Base-by-base conservation (phyloP, 1,140 invertebrate genomes). In the Phenacoccus solenopsis region DNA sequence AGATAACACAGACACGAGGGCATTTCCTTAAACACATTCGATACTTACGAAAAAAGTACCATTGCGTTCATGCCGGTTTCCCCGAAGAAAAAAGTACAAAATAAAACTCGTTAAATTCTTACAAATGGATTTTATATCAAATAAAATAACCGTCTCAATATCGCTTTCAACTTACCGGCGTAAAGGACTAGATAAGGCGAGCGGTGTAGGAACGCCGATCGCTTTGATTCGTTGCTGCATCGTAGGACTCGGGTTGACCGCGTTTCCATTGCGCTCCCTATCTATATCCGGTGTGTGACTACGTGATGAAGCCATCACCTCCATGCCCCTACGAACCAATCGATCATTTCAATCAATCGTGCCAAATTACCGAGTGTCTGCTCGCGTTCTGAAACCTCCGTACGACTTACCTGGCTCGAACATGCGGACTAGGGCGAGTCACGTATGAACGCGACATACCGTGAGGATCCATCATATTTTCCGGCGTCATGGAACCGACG, bases 211-310 rank as follows among this genome's bases (percentile, higher is more conserved):
- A 73, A 93, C 90, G 57, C 91, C 91, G 35, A 93, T 84, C 70
- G 89, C 89, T 80, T 93, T 92, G 74, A 93, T 92, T 75, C 91
- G 83, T 78, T 93, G 91, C 78, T 93, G 90, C 86, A 93, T 90
- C 28, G 90, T 93, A 30, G 91, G 91, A 76, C 88, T 90, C 2
- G 88, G 87, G 32, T 79, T 79, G 16, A 59, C 49, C 9, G 70
- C 59, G 70, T 79, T 78, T 67, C 80, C 79, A 67, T 76, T 76
- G 70, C 77, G 74, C 68, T 76, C 77, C 75, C 85, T 75, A 74
- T 73, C 87, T 81, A 72, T 84, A 84, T 89, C 88, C 2, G 86
- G 86, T 70, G 87, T 89, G 72, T 86, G 87, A 74, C 85, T 87
- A 56, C 87, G 81, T 28, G 86, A 87, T 68, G 82, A 81, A 70